Evolutionary conservation across 2,797 vertebrate species (phyloP).

Genomic region (Vireo griseus): DNA sequence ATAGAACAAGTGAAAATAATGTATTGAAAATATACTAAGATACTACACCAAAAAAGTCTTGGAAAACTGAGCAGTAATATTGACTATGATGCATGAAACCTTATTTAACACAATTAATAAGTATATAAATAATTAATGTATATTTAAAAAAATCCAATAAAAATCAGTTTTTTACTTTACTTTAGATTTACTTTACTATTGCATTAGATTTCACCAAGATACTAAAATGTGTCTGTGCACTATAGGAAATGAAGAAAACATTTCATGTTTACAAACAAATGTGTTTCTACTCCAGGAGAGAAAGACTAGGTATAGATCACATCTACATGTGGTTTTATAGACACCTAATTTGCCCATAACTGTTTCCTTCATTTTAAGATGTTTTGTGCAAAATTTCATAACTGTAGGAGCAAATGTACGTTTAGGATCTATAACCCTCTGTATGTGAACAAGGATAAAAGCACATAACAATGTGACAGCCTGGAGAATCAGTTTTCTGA

Average conservation of each 20-base stretch:
- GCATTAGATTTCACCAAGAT: neutral
- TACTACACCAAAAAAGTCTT: neutral
- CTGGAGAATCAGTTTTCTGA: neutral
- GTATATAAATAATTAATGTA: neutral
- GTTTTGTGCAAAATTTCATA: neutral
- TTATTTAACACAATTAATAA: neutral
- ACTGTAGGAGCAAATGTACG: neutral
- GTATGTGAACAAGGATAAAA: neutral
- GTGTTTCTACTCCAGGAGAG: neutral
- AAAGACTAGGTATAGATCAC: neutral
- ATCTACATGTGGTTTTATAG: neutral
- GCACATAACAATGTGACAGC: neutral
- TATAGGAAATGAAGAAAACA: neutral
- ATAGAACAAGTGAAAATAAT: neutral
- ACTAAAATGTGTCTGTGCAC: neutral
- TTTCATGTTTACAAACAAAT: neutral
- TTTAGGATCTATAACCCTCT: neutral
- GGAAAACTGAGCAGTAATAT: neutral
- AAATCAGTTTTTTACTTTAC: neutral
- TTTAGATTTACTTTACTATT: neutral
- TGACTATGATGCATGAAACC: neutral
- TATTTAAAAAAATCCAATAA: neutral
- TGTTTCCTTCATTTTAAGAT: neutral
- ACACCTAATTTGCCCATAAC: neutral
- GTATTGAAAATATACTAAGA: neutral